Base-by-base conservation (phyloP, 2,113 vertebrate species). In the Sylvicapra grimmia region DNA sequence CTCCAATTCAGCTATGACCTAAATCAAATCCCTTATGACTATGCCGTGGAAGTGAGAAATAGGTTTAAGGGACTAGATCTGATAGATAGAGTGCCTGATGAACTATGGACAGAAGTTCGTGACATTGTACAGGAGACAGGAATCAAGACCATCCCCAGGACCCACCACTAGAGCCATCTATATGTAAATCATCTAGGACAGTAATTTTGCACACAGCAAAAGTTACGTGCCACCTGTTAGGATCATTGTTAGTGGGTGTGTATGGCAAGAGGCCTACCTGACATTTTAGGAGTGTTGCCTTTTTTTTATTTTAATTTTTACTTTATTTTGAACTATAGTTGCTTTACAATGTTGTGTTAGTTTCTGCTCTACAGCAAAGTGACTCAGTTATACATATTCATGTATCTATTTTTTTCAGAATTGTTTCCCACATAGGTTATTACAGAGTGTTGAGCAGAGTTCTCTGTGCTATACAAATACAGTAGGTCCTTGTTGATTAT, bases 191-290 rank as follows among this genome's bases (percentile, higher is more conserved):
- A n/a, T 29, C 58, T 29, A 33, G 77, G 58, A 21, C 4, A 10
- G 21, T 63, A 16, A 53, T 33, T 54, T 85, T 72, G 33, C 6
- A n/a, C 8, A 47, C 0, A 3, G 25, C 25, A 21, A 1, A 1
- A 23, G 15, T 31, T 44, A 2, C 2, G 1, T 12, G 51, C 44
- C 21, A 11, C 11, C 65, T 59, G 5, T 63, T 47, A 0, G 6
- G 6, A 18, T n/a, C 58, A 4, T 16, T 0, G 11, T 85, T 36
- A 54, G 63, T 12, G 44, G 58, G 19, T 19, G 44, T 21, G 18
- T 33, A 27, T 23, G 33, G 51, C 61, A 7, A 36, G 58, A 68
- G 59, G 15, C 31, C 47, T 72, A 4, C 49, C 72, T n/a, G 47
- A 49, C 19, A 33, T 40, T 21, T 72, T 23, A 49, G 79, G 47